Evolutionary conservation across 2,797 vertebrate genomes (phyloP).

Genomic region (Sebastes iracundus): DNA sequence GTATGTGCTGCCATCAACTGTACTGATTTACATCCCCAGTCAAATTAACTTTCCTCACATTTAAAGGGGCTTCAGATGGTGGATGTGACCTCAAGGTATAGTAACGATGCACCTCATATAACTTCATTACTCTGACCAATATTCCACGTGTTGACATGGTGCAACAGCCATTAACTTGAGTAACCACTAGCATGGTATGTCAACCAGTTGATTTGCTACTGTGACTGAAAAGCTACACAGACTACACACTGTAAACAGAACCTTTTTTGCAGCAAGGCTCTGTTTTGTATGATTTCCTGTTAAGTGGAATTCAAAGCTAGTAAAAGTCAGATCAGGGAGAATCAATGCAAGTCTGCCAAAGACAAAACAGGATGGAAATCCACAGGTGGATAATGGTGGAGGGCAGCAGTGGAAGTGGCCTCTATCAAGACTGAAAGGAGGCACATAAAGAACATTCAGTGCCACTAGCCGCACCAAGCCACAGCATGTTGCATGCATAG

Average conservation of each 20-base stretch:
- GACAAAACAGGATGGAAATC: background rate
- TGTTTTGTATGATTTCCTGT: background rate
- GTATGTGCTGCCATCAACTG: no score
- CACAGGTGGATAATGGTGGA: background rate
- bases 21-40: background rate
- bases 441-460: background rate
- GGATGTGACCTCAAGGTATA: background rate
- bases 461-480: background rate
- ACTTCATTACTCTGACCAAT: background rate
- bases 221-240: background rate
- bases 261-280: background rate
- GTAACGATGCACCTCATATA: background rate
- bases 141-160: background rate
- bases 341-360: background rate
- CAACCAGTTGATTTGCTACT: background rate
- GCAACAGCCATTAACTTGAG: background rate
- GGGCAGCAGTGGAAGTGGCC: background rate
- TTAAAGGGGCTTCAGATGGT: background rate
- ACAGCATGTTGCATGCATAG: background rate
- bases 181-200: background rate
- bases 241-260: fast-evolving
- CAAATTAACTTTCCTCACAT: background rate
- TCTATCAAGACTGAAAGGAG: background rate
- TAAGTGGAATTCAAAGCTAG: background rate
- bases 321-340: background rate